Base-by-base conservation (phyloP, 2,113 vertebrate species). In the Pterophyllum scalare region DNA sequence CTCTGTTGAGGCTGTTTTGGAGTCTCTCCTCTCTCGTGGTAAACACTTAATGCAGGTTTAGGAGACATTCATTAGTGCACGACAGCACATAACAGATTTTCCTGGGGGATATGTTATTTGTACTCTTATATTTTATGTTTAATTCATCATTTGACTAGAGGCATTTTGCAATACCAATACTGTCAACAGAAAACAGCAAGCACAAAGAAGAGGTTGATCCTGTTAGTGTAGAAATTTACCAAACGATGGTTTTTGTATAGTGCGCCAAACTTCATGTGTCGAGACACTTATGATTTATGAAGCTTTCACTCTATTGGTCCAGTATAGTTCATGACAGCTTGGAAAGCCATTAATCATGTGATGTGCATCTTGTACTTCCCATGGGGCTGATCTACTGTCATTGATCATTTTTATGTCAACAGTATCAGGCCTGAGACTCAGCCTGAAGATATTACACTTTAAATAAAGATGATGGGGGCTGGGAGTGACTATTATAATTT, bases 321-420 rank as follows among this genome's bases (percentile, higher is more conserved):
- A 79, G 84, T 90, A 88, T 93, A 93, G 91, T 91, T 94, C 91
- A 92, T 93, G 94, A 94, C 92, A 94, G 89, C 90, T 90, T 83
- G 90, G 90, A 88, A 90, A 94, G 88, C 88, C 89, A 94, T 94
- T 94, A 88, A 95, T 94, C 94, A 94, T 92, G 60, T 84, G 90
- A 93, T 92, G 87, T 88, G 92, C 90, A 87, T 92, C 92, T 84
- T 83, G 49, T 81, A 88, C 89, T 92, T 94, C 93, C 93, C 89
- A 89, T 40, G 80, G 87, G 93, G 92, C 82, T 79, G 90, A 93
- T 93, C 93, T 82, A 46, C 91, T 92, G 91, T 88, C 93, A 93
- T 95, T 95, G 94, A 95, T 95, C 91, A 94, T 93, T 86, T 93
- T 87, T 61, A 84, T 90, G 90, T 94, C 93, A 94, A 87, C 90